A percentile compares a stretch with the other conserved stretches of the same genome.
phyloP scores from a whole-genome alignment of 2,797 vertebrate genomes.

The Eremophila alpestris region DNA sequence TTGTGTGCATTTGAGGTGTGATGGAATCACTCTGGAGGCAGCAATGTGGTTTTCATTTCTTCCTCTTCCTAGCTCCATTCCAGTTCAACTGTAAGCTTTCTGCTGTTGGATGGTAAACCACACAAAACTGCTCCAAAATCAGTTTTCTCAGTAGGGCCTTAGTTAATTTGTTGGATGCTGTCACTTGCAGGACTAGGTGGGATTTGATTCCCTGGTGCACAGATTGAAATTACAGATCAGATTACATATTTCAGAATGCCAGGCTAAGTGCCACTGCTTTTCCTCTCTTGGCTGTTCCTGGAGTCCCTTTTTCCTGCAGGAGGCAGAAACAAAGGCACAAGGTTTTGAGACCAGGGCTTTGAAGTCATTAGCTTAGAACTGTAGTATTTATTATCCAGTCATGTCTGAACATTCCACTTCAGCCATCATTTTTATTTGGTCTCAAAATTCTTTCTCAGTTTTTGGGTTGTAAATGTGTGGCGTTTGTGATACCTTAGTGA shows the following conservation, averaged over 20 bases:
- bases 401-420: neutral
- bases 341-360: neutral
- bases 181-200: neutral
- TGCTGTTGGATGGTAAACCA: neutral
- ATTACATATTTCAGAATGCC: neutral
- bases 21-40: neutral
- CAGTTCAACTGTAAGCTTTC: neutral
- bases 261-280: neutral
- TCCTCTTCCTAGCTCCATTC: neutral
- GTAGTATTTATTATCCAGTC: neutral
- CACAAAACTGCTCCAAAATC: neutral
- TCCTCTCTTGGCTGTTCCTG: neutral
- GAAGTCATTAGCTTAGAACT: neutral
- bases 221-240: neutral
- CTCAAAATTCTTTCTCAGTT: neutral
- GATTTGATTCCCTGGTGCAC: neutral
- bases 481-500: neutral
- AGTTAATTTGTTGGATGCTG: neutral
- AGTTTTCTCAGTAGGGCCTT: neutral
- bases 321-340: neutral
- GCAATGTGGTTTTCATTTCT: neutral
- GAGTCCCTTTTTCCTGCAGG: neutral
- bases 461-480: neutral
- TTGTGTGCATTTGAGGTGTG: neutral
- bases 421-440: neutral